Evolutionary conservation across 2,888 invertebrate genomes (phyloP), one percentile per base, ranked within the genome.

Genomic region (Eurytoma adleriae): DNA sequence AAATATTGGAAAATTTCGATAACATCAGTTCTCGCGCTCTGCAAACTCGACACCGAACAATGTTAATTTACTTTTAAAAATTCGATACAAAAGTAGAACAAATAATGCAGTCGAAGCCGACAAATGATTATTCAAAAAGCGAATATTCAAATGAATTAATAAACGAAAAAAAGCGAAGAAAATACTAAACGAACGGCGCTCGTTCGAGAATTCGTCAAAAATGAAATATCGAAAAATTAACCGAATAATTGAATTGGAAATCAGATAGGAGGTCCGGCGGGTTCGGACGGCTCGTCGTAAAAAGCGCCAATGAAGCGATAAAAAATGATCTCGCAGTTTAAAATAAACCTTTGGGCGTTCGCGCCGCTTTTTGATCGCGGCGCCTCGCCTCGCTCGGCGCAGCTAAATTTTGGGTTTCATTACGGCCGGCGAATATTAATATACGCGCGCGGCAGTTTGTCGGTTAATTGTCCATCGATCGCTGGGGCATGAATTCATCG

Each of bases 381-480:
- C n/a, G 62, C 1, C 10, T 4, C 16, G 18, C 24, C 27, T 56
- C 27, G 61, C 13, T 20, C 57, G 57, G 2, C 12, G 13, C 59
- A 50, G 74, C 40, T 70, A 48, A 71, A 71, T 78, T 73, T 78
- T 62, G 27, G 69, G 52, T 61, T 67, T 72, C 62, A 80, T 72
- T 57, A 64, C 72, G 50, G 59, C 18, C 48, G 18, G 27, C 14
- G 61, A 71, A 80, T 80, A 80, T 80, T 80, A 77, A 80, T 80
- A 77, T 7, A 68, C 50, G n/a, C 56, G n/a, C 10, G 14, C 18
- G 62, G 20, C 54, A 5, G n/a, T n/a, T 5, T 54, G 56, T 68
- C 61, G 66, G 71, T 74, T 81, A 77, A 77, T 80, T 76, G 80
- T 59, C 54, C 80, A 72, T 80, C 67, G 80, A 80, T 80, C 77